Evolutionary conservation across 1,140 invertebrate species (phyloP).

Genomic region (Yoshiicerus persimilis): DNA sequence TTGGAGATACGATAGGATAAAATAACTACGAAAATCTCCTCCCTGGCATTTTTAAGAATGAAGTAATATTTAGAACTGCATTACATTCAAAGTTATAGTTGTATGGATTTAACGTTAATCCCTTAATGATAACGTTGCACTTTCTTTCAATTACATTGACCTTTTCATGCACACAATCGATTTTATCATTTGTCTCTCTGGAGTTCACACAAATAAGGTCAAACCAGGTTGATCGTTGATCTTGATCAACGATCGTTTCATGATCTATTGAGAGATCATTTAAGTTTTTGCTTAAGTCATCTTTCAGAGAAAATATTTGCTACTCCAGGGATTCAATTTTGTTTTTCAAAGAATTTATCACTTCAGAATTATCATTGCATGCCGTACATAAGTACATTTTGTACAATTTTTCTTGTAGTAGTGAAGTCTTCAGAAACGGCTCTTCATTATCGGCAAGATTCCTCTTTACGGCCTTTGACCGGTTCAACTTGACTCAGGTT

Average conservation of each 20-base stretch:
- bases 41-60: no score
- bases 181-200: background rate
- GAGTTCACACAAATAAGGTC: background rate
- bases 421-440: no score
- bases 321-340: background rate
- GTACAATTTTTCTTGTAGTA: no score
- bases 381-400: background rate
- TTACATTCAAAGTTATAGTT: no score
- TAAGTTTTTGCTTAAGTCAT: background rate
- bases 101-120: background rate
- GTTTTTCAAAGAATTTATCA: background rate
- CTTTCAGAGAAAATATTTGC: background rate
- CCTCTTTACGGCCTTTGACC: no score
- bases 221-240: no score
- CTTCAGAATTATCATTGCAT: background rate
- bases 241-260: no score
- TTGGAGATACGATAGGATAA: no score
- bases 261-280: background rate
- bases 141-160: background rate
- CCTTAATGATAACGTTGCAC: background rate
- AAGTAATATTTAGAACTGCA: no score
- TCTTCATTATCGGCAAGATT: no score
- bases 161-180: background rate
- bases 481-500: no score
- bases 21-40: no score